Base-by-base conservation (phyloP, 2,113 vertebrate genomes). In the Xiphias gladius region DNA sequence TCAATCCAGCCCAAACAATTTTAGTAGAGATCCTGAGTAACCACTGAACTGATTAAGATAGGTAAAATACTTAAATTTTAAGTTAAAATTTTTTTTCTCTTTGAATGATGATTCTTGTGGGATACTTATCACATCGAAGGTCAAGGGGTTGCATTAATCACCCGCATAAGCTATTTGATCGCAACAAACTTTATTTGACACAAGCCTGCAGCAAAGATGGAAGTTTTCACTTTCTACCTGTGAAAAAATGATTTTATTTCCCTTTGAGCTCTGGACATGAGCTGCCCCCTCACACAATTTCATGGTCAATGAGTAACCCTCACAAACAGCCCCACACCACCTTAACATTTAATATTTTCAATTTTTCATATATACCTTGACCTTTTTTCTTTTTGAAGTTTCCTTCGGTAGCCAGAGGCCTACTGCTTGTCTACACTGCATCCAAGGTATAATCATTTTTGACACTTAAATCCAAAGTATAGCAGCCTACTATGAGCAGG, bases 341-440 rank as follows among this genome's bases (percentile, higher is more conserved):
- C 14, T 91, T 61, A 81, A 91, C 90, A 90, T 86, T 91, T 90
- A 2, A 91, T 86, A 73, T 54, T 80, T 88, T 79, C 43, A 64
- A 78, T 58, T 84, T 82, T 79, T 37, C 61, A 73, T 69, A 43
- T 69, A 67, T 73, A 87, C 5, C 16, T 54, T 69, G 14, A 77
- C 64, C 63, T 76, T 75, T 90, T 35, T 75, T 90, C 81, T 68
- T 79, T 73, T 78, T 48, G 61, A 83, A 85, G 70, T 74, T 76
- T 83, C 43, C 12, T 5, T 28, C 35, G 65, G 24, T 37, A 22
- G 19, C 32, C 46, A 61, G 24, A 59, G 59, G 19, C 32, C 11
- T 11, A 46, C 43, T 46, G 41, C 46, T 39, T 72, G 11, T 83
- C 32, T 24, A 41, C 48, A 52, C 48, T 48, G 19, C 39, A 17